These are phyloP conservation scores for Collichthys lucidus DNA, from an alignment of 2,113 vertebrate genomes.

Conservation along the genomic window DNA sequence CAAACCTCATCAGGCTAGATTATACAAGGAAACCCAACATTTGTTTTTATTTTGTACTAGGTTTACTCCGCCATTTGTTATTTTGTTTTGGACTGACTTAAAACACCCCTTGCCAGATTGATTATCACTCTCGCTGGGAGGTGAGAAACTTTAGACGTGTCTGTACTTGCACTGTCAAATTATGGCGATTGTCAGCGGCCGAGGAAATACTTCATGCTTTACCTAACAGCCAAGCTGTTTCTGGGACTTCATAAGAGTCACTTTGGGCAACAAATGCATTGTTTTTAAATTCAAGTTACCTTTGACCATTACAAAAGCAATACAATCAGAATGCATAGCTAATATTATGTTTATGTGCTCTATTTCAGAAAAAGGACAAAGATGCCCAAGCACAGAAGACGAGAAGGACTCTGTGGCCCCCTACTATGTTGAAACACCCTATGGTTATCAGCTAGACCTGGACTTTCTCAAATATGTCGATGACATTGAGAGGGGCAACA, in stretches of 20 bases:
- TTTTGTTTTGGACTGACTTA: slow-evolving; percentile 46
- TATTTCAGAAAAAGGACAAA: slow-evolving; percentile 87
- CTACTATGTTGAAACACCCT: slow-evolving; percentile 98
- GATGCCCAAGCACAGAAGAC: slow-evolving; percentile 83
- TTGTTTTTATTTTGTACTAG: not conserved
- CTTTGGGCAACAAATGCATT: not conserved
- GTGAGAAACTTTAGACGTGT: slow-evolving; percentile 48
- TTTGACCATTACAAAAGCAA: not conserved
- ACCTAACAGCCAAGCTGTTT: not conserved
- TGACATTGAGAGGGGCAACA: slow-evolving; percentile 97
- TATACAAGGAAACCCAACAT: not conserved
- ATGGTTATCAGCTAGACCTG: slow-evolving; percentile 96
- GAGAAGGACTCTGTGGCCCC: slow-evolving; percentile 87
- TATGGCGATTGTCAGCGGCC: slow-evolving; percentile 26
- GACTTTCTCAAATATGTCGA: slow-evolving; percentile 99
- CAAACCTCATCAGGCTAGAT: not conserved
- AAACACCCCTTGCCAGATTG: slow-evolving; percentile 31
- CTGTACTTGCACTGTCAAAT: slow-evolving; percentile 61
- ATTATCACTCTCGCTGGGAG: slow-evolving; percentile 45
- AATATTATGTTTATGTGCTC: not conserved
- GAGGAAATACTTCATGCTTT: slow-evolving; percentile 5
- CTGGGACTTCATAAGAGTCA: not conserved
- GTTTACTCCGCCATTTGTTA: not conserved
- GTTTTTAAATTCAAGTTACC: not conserved
- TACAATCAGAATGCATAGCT: not conserved